These are phyloP conservation scores for Campoplex capitator DNA, from an alignment of 2,888 invertebrate species.

Conservation along the genomic window DNA sequence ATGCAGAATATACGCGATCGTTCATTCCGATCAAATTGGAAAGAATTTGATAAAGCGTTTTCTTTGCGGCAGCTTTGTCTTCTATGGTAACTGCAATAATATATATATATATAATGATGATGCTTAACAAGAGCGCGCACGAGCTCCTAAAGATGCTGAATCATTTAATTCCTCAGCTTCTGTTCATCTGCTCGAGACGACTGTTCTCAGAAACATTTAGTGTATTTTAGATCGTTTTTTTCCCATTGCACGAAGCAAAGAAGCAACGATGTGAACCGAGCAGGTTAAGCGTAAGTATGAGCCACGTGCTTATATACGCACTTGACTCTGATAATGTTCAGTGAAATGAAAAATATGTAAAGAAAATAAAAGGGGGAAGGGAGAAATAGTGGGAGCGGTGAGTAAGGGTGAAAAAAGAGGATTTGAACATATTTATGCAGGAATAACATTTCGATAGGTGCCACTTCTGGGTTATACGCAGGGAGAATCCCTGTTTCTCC, in stretches of 20 bases:
- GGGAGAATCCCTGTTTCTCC: slow-evolving; percentile 73
- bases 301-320: slow-evolving; percentile 2
- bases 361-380: slow-evolving; percentile 13
- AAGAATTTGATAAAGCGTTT: slow-evolving; percentile 22
- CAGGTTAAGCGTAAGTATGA: not conserved
- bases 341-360: slow-evolving; percentile 1
- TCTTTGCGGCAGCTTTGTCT: not conserved
- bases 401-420: slow-evolving; percentile 7
- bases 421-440: slow-evolving; percentile 74
- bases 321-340: slow-evolving; percentile 8
- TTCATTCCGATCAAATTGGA: slow-evolving; percentile 34
- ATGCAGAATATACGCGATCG: slow-evolving; percentile 26
- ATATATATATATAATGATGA: not conserved
- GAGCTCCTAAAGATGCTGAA: slow-evolving; percentile 5
- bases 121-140: slow-evolving; percentile 3
- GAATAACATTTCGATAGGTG: slow-evolving; percentile 82
- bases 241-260: not conserved
- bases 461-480: slow-evolving; percentile 79
- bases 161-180: not conserved
- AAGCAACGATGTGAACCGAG: not conserved
- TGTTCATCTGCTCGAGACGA: not conserved
- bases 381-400: not conserved
- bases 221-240: not conserved
- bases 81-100: slow-evolving; percentile 2
- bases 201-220: not conserved